phyloP scores from a whole-genome alignment of 2,888 invertebrate genomes.

The Andrena trimmerana region DNA sequence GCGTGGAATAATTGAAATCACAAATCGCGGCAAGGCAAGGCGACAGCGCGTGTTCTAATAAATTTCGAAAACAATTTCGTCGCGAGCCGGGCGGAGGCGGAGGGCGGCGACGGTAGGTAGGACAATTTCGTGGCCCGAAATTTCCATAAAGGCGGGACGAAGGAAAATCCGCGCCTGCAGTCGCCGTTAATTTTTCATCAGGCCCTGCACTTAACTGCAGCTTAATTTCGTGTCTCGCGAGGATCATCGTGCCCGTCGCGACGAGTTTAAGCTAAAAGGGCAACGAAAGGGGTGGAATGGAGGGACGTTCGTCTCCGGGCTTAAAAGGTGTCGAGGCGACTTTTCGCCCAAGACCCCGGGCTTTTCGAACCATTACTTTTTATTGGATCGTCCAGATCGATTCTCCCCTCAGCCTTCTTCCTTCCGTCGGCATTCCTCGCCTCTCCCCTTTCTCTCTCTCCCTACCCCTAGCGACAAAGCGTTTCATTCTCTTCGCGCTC shows the following conservation, averaged over 20 bases:
- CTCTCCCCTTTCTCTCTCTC: conserved; percentile 1
- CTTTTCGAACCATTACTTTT: conserved; percentile 78
- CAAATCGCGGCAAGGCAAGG: conserved; percentile 3
- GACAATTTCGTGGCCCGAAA: conserved; percentile 40
- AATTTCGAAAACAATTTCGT: conserved; percentile 52
- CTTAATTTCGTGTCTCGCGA: conserved; percentile 73
- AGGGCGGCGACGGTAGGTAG: not conserved
- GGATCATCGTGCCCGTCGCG: conserved; percentile 73
- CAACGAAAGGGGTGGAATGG: conserved; percentile 60
- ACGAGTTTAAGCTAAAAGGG: conserved; percentile 70
- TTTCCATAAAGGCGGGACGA: conserved; percentile 53
- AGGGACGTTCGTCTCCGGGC: conserved; percentile 72
- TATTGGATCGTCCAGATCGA: conserved; percentile 73
- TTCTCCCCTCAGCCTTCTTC: conserved; percentile 41
- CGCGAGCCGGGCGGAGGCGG: not conserved
- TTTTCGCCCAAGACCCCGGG: conserved; percentile 78
- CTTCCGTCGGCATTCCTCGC: conserved; percentile 44
- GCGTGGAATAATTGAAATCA: conserved; percentile 15
- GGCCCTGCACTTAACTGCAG: conserved; percentile 68
- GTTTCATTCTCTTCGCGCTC: conserved; percentile 29
- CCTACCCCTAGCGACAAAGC: conserved; percentile 17
- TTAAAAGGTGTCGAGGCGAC: conserved; percentile 82
- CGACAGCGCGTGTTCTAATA: conserved; percentile 16
- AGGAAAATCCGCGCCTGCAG: conserved; percentile 51
- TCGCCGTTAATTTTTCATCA: conserved; percentile 69